Percentiles rank a stretch among this genome's conserved stretches.
phyloP scores from a whole-genome alignment of 1,140 invertebrate genomes.

The Diachasmimorpha longicaudata region DNA sequence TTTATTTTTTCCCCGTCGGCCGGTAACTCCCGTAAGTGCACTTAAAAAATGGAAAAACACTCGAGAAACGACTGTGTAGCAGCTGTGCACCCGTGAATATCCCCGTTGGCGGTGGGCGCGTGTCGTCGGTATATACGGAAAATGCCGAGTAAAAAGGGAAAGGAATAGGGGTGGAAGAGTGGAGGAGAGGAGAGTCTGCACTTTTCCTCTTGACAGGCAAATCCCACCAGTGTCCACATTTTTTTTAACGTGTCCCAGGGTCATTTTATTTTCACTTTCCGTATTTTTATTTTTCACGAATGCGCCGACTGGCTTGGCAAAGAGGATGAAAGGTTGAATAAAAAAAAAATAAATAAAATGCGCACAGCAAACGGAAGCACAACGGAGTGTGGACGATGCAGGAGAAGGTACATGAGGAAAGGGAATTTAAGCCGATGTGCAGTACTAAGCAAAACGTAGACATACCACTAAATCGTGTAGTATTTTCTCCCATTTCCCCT shows the following conservation, averaged over 20 bases:
- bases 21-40: conserved; percentile 38
- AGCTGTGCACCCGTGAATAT: conserved; percentile 42
- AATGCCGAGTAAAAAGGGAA: not conserved
- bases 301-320: conserved; percentile 19
- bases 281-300: conserved; percentile 47
- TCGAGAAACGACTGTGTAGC: conserved; percentile 38
- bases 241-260: conserved; percentile 31
- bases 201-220: conserved; percentile 38
- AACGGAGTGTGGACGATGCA: not conserved
- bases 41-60: conserved; percentile 50
- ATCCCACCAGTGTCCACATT: conserved; percentile 31
- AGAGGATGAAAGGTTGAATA: not conserved
- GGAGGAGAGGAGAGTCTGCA: conserved; percentile 14
- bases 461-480: conserved; percentile 45
- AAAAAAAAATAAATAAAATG: not conserved
- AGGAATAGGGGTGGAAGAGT: no score
- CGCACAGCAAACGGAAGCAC: not conserved
- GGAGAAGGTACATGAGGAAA: not conserved
- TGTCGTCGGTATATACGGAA: conserved; percentile 14
- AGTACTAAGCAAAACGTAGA: conserved; percentile 45
- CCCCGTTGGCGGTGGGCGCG: conserved; percentile 24
- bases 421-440: conserved; percentile 33
- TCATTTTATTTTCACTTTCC: conserved; percentile 56
- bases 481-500: not conserved
- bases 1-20: conserved; percentile 6